Evolutionary conservation across 2,113 vertebrate genomes (phyloP).

Genomic region (Tichodroma muraria): DNA sequence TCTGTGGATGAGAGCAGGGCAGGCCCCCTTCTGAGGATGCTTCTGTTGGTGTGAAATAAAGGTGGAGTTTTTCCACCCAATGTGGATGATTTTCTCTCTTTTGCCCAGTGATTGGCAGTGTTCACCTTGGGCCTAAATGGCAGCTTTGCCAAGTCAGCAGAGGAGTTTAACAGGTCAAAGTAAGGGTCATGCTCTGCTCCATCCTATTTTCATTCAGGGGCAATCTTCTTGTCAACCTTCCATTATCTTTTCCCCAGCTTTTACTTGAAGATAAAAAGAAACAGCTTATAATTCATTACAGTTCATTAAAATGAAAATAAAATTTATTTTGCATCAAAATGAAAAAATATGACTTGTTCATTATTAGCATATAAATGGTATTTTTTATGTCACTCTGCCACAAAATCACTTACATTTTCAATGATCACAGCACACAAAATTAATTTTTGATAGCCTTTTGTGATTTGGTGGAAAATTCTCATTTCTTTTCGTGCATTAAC

Average conservation of each 20-base stretch:
- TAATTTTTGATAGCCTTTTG: constrained; percentile 86
- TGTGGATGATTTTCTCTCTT: not conserved
- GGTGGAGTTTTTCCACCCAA: not conserved
- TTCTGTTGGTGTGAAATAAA: not conserved
- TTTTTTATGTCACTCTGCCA: constrained; percentile 75
- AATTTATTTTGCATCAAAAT: constrained; percentile 79
- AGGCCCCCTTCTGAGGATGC: not conserved
- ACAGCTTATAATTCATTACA: constrained; percentile 72
- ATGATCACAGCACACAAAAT: constrained; percentile 81
- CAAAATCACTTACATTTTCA: constrained; percentile 80
- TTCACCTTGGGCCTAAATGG: not conserved
- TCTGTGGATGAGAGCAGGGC: fast-evolving
- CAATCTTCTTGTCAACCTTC: constrained; percentile 4
- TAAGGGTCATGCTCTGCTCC: not conserved
- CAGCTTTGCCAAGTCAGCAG: not conserved
- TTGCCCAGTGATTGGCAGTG: not conserved
- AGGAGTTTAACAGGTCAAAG: not conserved
- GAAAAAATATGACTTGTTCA: constrained; percentile 68
- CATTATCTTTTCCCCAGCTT: constrained; percentile 47
- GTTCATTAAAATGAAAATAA: constrained; percentile 79
- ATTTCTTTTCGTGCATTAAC: constrained; percentile 77
- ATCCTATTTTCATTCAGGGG: not conserved
- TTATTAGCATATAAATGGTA: constrained; percentile 86
- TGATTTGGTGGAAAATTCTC: constrained; percentile 79
- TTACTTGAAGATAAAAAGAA: constrained; percentile 62